Percentiles rank a stretch among this genome's conserved stretches.
phyloP scores from a whole-genome alignment of 1,140 invertebrate species.

The Plutomurus gul region DNA sequence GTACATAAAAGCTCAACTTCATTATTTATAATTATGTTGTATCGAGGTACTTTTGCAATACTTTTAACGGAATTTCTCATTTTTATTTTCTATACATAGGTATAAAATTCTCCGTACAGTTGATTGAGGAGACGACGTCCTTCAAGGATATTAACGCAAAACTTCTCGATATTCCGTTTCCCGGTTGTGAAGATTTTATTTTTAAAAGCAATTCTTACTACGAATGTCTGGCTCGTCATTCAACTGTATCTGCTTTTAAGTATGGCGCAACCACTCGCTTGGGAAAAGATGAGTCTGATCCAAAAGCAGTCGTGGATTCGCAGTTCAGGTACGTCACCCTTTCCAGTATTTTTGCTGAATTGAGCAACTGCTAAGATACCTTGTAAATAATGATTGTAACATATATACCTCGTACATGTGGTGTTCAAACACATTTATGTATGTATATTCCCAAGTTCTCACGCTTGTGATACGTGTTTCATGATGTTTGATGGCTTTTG shows the following conservation, averaged over 20 bases:
- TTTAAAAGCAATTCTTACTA: constrained; percentile 62
- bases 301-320: constrained; percentile 26
- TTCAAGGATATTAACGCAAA: constrained; percentile 10
- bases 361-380: too few species aligned
- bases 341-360: too few species aligned
- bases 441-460: too few species aligned
- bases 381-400: too few species aligned
- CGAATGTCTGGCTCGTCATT: constrained; percentile 57
- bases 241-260: constrained; percentile 16
- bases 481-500: too few species aligned
- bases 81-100: constrained; percentile 17
- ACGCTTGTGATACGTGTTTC: too few species aligned
- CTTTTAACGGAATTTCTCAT: constrained; percentile 55
- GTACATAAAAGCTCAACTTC: background rate
- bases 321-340: constrained; percentile 22
- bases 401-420: too few species aligned
- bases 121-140: background rate
- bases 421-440: too few species aligned
- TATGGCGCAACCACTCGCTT: constrained; percentile 19
- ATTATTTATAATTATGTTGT: too few species aligned
- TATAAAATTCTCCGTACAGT: background rate
- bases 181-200: constrained; percentile 54
- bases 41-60: too few species aligned
- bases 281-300: constrained; percentile 44
- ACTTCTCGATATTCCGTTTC: background rate